Evolutionary conservation across 2,797 vertebrate species (phyloP).

Genomic region (Netta rufina): DNA sequence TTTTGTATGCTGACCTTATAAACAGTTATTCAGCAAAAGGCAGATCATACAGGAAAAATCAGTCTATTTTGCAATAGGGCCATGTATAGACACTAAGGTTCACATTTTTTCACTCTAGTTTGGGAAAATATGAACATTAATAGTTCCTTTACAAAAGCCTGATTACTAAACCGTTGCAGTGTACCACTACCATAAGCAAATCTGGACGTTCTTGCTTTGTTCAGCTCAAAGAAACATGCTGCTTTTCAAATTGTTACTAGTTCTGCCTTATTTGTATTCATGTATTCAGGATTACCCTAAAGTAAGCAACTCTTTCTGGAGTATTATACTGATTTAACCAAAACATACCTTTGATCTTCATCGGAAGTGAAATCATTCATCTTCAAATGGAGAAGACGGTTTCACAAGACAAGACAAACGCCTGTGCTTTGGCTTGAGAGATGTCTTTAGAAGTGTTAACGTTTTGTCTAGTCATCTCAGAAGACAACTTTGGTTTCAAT

Average conservation of each 20-base stretch:
- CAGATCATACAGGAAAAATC: slow-evolving; percentile 24
- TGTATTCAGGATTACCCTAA: not conserved
- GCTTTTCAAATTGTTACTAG: not conserved
- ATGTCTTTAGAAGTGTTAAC: not conserved
- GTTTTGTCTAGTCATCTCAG: not conserved
- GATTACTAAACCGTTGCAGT: not conserved
- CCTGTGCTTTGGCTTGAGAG: not conserved
- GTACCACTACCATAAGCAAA: not conserved
- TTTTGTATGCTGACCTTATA: slow-evolving; percentile 33
- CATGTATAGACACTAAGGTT: not conserved
- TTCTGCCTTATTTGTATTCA: not conserved
- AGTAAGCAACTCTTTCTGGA: not conserved
- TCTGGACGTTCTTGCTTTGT: not conserved
- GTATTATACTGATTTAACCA: not conserved
- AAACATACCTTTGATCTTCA: not conserved
- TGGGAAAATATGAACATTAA: not conserved
- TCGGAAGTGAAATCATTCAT: not conserved
- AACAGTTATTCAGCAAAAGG: slow-evolving; percentile 52
- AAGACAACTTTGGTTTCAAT: not conserved
- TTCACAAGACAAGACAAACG: not conserved
- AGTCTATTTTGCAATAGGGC: not conserved
- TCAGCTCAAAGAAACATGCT: not conserved
- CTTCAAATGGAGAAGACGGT: not conserved
- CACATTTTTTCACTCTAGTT: slow-evolving; percentile 4
- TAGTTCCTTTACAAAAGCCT: not conserved